Percentiles rank a stretch among this genome's conserved stretches.
Evolutionary conservation across 1,140 invertebrate species (phyloP).

Genomic region (Drosophila nasuta): DNA sequence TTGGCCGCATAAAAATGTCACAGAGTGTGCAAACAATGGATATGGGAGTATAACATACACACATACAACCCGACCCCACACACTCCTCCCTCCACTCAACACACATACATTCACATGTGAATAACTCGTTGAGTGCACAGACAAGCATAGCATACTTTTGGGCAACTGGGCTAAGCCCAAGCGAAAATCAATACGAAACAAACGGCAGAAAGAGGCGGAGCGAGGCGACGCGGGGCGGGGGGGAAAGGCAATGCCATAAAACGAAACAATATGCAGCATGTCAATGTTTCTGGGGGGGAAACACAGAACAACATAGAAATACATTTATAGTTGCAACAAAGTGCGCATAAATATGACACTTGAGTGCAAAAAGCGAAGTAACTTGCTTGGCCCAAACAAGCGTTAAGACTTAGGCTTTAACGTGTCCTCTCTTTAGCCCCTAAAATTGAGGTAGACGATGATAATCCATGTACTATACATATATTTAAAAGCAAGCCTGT

Average conservation of each 20-base stretch:
- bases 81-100: constrained; percentile 12
- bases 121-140: constrained; percentile 60
- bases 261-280: constrained; percentile 37
- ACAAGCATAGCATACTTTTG: constrained; percentile 54
- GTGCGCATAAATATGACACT: constrained; percentile 54
- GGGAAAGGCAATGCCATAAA: constrained; percentile 47
- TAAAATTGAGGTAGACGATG: not conserved
- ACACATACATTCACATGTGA: constrained; percentile 4
- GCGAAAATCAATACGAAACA: constrained; percentile 70
- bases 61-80: constrained; percentile 18
- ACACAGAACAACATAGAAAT: constrained; percentile 20
- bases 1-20: constrained; percentile 79
- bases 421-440: not conserved
- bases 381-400: constrained; percentile 24
- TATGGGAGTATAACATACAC: constrained; percentile 33
- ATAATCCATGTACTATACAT: not conserved
- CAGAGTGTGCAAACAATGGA: constrained; percentile 77
- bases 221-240: not conserved
- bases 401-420: constrained; percentile 26
- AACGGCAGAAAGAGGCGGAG: constrained; percentile 27
- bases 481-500: constrained; percentile 1
- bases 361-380: constrained; percentile 26
- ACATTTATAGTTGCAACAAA: constrained; percentile 47
- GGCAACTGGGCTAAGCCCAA: constrained; percentile 28
- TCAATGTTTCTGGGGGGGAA: not conserved